These are phyloP conservation scores for Cerceris ruficornis DNA, from an alignment of 2,888 invertebrate genomes.

Conservation along the genomic window DNA sequence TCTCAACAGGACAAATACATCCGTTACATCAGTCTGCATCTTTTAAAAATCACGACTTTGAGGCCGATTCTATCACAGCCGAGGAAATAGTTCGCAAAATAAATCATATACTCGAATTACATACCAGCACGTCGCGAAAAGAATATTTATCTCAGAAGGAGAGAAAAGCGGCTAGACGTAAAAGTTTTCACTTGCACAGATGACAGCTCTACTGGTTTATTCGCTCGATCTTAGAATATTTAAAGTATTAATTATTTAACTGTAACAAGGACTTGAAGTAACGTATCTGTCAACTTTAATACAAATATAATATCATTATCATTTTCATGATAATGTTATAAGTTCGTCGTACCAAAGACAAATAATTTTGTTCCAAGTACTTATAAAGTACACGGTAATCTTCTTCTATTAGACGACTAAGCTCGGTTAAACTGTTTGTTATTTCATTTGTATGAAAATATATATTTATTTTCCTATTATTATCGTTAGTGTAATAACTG, in stretches of 20 bases:
- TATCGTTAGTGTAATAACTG: background rate
- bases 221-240: slow-evolving; percentile 63
- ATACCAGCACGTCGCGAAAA: slow-evolving; percentile 90
- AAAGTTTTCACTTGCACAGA: slow-evolving; percentile 84
- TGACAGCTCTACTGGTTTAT: slow-evolving; percentile 73
- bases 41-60: slow-evolving; percentile 95
- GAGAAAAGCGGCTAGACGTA: slow-evolving; percentile 85
- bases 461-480: slow-evolving; percentile 30
- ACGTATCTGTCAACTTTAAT: slow-evolving; percentile 1
- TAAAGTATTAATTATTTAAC: slow-evolving; percentile 60
- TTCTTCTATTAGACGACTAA: background rate
- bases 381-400: background rate
- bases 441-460: slow-evolving; percentile 14
- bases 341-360: slow-evolving; percentile 25
- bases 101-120: slow-evolving; percentile 92
- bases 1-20: slow-evolving; percentile 72
- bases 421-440: slow-evolving; percentile 15
- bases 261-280: slow-evolving; percentile 9
- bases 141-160: slow-evolving; percentile 91
- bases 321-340: slow-evolving; percentile 7
- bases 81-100: slow-evolving; percentile 94
- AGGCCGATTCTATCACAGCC: slow-evolving; percentile 89
- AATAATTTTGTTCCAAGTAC: slow-evolving; percentile 1
- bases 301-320: slow-evolving; percentile 17
- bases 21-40: slow-evolving; percentile 83